Percentiles rank a stretch among this genome's conserved stretches.
phyloP scores from a whole-genome alignment of 2,888 invertebrate genomes.

The Sceliomorpha sp. region DNA sequence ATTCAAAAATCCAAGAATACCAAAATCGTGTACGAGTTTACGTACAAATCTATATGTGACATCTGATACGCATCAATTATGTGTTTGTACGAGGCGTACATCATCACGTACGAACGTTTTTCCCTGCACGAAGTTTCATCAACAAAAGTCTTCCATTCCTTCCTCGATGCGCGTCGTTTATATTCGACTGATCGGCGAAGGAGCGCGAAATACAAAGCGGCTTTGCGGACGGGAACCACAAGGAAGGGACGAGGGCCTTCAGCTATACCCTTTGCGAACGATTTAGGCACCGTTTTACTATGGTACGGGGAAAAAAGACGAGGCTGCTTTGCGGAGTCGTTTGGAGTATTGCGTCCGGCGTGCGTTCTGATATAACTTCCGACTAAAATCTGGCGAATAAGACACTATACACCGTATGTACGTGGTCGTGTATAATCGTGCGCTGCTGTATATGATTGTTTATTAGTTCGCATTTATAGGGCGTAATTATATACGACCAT shows the following conservation, averaged over 20 bases:
- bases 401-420: neutral
- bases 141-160: constrained; percentile 57
- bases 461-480: no score
- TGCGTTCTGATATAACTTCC: constrained; percentile 2
- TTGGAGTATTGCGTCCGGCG: constrained; percentile 7
- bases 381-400: constrained; percentile 11
- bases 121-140: constrained; percentile 34
- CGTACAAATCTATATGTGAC: no score
- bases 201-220: constrained; percentile 12
- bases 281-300: constrained; percentile 31
- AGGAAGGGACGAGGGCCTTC: constrained; percentile 17
- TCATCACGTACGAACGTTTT: constrained; percentile 4
- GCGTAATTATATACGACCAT: constrained; percentile 27
- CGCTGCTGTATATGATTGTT: constrained; percentile 1
- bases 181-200: constrained; percentile 29
- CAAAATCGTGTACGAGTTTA: no score
- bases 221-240: constrained; percentile 17
- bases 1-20: no score
- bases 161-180: constrained; percentile 36
- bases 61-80: no score
- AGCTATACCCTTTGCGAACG: constrained; percentile 29
- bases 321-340: constrained; percentile 15
- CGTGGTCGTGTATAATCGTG: no score
- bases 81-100: neutral
- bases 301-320: constrained; percentile 23